Evolutionary conservation across 2,113 vertebrate species (phyloP), one percentile per base, ranked within the genome.

Genomic region (Pycnonotus jocosus): DNA sequence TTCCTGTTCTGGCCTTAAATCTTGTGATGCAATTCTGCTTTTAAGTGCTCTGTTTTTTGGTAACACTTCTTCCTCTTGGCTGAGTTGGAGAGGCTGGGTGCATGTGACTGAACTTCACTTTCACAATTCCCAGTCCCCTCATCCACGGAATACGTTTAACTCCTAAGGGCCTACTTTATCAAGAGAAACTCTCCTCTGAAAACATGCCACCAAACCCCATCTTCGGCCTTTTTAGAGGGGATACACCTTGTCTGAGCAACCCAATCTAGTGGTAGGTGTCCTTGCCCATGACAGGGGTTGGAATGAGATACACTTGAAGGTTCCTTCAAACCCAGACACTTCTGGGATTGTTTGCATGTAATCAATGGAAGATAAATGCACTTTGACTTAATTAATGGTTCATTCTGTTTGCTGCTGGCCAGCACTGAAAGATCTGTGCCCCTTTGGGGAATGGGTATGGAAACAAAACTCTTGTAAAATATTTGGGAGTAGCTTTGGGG

Each of bases 131-230:
- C 66, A 38, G 0, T 45, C 14, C 15, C 58, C 25, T 86, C 47
- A 44, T 83, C 50, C 28, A 1, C 2, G 1, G 60, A 68, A 28
- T 4, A 0, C 0, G 0, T 60, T 60, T 56, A 70, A 56, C 37
- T 92, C 65, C 31, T 45, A 15, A 45, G 70, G 37, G 51, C 10
- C 13, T 50, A 1, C 14, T 69, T 76, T 47, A 10, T 37, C 53
- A 40, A 48, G 76, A 62, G 33, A 47, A 84, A 18, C 16, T 54
- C 30, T 28, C 11, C 9, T 57, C 30, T 66, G 7, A 68, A 76
- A 68, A 31, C 5, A 7, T 58, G 37, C 11, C 65, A n/a, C 40
- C 56, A 74, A 57, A 60, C 2, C 20, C 69, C 20, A 31, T 53
- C 42, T 21, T 57, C 1, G 9, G 25, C 4, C 40, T 53, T 79